These are phyloP conservation scores for Liodrosophila aerea DNA, from an alignment of 2,888 invertebrate genomes.

Conservation along the genomic window DNA sequence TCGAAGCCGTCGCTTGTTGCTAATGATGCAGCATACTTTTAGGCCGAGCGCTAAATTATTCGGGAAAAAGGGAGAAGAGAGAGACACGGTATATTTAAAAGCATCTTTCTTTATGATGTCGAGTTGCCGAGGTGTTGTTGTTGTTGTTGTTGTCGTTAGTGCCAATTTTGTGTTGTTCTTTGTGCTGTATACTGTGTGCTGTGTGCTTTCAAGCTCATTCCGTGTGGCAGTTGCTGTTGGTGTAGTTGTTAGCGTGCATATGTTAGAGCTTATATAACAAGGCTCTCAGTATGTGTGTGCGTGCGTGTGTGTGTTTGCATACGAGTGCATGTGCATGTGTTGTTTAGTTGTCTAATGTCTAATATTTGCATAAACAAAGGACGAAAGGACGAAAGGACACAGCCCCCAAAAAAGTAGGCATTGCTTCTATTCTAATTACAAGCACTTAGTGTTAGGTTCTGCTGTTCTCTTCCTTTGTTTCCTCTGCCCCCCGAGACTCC, in stretches of 20 bases:
- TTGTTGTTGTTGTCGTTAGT: slow-evolving; percentile 31
- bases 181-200: slow-evolving; percentile 22
- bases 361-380: slow-evolving; percentile 69
- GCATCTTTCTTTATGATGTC: slow-evolving; percentile 27
- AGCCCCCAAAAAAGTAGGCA: slow-evolving; percentile 58
- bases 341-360: slow-evolving; percentile 65
- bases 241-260: slow-evolving; percentile 10
- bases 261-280: slow-evolving; percentile 44
- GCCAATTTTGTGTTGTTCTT: slow-evolving; percentile 38
- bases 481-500: background rate
- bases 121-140: slow-evolving; percentile 12
- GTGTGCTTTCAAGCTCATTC: slow-evolving; percentile 16
- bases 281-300: slow-evolving; percentile 17
- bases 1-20: slow-evolving; percentile 47
- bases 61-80: slow-evolving; percentile 51
- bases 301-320: slow-evolving; percentile 19
- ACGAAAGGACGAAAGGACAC: too few relatives aligned
- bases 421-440: slow-evolving; percentile 61
- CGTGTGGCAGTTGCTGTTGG: slow-evolving; percentile 10
- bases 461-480: slow-evolving; percentile 1
- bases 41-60: slow-evolving; percentile 72
- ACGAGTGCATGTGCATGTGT: slow-evolving; percentile 41
- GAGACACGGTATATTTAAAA: slow-evolving; percentile 62
- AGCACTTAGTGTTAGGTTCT: slow-evolving; percentile 10
- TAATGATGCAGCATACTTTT: slow-evolving; percentile 72